Base-by-base conservation (phyloP, 2,113 vertebrate genomes). In the Anseranas semipalmata region DNA sequence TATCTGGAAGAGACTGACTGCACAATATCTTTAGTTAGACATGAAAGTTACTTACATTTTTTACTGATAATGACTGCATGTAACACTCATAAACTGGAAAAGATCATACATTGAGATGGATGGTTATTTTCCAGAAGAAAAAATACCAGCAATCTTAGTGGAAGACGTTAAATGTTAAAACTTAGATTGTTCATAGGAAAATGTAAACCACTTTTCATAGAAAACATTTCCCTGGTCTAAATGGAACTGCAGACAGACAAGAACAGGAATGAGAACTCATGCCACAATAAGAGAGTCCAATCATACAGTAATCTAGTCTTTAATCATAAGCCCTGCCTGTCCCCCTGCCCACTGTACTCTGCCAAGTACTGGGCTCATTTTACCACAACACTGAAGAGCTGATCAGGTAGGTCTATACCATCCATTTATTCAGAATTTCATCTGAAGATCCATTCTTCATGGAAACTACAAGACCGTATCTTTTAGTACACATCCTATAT, bases 301-400 rank as follows among this genome's bases (percentile, higher is more conserved):
- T 10, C 16, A 32, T 48, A 32, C 2, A 55, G n/a, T 16, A 82
- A 39, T 12, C 6, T 65, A 76, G 7, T 4, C 21, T 60, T 81
- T 50, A 41, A 35, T 5, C 0, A 0, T 8, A 62, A 58, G 2
- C 12, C 9, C 17, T 39, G 21, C 39, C 20, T 27, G 13, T n/a
- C 33, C 7, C 19, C 25, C 71, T 21, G 21, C 8, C 6, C 71
- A 73, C 5, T 6, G 65, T 20, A 58, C 33, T 20, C 21, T 10
- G 59, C 35, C 43, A 50, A 27, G 14, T 21, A 27, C 22, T 6
- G 12, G 14, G 10, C 6, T 76, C 27, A 32, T 56, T 76, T 45
- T 28, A 73, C 20, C 14, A 32, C 27, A 18, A 12, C 4, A 39
- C 5, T 19, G 18, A 39, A 73, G 37, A 37, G n/a, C 21, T 77